Evolutionary conservation across 1,140 invertebrate genomes (phyloP), one percentile per base, ranked within the genome.

Genomic region (Drosophila gunungcola): DNA sequence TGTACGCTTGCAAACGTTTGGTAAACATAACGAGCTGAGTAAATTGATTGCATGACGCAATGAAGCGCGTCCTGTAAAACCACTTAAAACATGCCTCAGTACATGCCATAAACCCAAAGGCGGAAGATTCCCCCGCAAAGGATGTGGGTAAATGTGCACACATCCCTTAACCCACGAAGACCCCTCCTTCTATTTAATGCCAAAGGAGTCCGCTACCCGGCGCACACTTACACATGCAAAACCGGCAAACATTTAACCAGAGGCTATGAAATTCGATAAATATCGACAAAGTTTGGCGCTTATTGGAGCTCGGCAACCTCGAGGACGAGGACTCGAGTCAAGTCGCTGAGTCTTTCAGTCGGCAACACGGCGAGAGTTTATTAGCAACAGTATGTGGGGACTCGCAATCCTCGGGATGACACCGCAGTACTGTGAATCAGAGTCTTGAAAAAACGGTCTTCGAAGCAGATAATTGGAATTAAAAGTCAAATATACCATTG

Each of bases 31-130:
- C 80, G 85, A 90, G 73, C 77, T 62, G 61, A 80, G 80, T 70
- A 89, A 89, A 89, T 89, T 89, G 84, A 89, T 89, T 89, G 81
- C 86, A 90, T 77, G 79, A 90, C 83, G 86, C 86, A 90, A 90
- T 91, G 89, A 91, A 91, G 89, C 89, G 89, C 84, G 84, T 91
- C 89, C 89, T 91, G 89, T 91, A 91, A 91, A 91, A 91, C 90
- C 89, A 91, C 89, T 91, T 91, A 90, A 91, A 91, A 90, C 89
- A 91, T 91, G 89, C 81, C 89, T 82, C 89, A 85, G 85, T 85
- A 91, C 80, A 91, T 84, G 83, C 80, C 78, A 91, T 91, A 91
- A 91, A 88, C 84, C 79, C 64, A 68, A 80, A 55, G 48, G 80
- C 72, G 76, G 76, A 88, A 73, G 55, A 65, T 51, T 60, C 42